A percentile compares a stretch with the other conserved stretches of the same genome.
Evolutionary conservation across 2,888 invertebrate species (phyloP).

Genomic region (Pelosia muscerda): DNA sequence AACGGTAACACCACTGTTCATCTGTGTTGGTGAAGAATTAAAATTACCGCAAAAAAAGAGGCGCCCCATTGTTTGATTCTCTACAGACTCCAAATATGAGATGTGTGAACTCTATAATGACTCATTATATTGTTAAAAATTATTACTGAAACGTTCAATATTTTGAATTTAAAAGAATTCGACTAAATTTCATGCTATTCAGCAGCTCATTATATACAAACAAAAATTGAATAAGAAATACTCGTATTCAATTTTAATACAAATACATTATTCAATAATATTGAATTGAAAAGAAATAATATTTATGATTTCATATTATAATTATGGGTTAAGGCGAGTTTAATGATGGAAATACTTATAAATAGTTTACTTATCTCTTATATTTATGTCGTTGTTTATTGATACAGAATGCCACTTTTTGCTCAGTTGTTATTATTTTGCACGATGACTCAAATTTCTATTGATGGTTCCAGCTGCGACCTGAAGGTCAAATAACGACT

Average conservation of each 20-base stretch:
- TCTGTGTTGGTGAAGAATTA: too few species aligned
- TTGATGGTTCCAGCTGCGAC: not conserved
- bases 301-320: not conserved
- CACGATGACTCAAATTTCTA: not conserved
- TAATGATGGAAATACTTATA: not conserved
- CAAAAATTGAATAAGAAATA: not conserved
- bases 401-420: not conserved
- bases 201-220: not conserved
- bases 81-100: too few species aligned
- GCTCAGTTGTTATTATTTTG: not conserved
- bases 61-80: too few species aligned
- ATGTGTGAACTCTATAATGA: not conserved
- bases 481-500: not conserved
- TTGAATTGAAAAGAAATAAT: not conserved
- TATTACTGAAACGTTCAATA: not conserved
- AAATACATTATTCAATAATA: not conserved
- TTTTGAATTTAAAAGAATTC: slow-evolving; percentile 5
- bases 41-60: too few species aligned
- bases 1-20: too few species aligned
- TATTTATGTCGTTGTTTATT: not conserved
- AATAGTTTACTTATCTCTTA: not conserved
- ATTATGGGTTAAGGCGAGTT: not conserved
- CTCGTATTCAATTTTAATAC: not conserved
- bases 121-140: not conserved
- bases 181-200: not conserved